A percentile compares a stretch with the other conserved stretches of the same genome.
Conservation (phyloP, 2,888 invertebrate genomes). For the Julus scandinavius region DNA sequence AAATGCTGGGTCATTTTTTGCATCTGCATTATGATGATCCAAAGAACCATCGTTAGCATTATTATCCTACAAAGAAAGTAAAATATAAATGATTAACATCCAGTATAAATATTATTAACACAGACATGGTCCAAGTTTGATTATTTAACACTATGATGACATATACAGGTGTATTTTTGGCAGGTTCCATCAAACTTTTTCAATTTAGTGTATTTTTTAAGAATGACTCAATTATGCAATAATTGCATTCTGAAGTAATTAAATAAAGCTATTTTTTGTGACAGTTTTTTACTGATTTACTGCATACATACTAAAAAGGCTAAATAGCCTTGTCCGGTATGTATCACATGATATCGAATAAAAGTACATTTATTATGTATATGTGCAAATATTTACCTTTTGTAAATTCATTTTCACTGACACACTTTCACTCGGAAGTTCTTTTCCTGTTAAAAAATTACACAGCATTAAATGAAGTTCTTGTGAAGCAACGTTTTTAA, state of each 20-base stretch:
- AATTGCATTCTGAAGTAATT: too few relatives aligned
- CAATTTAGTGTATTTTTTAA: too few relatives aligned
- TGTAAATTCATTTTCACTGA: background rate
- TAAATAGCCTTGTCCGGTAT: background rate
- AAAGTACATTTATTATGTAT: background rate
- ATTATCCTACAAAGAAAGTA: background rate
- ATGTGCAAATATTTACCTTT: background rate
- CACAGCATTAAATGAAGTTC: background rate
- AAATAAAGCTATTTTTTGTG: too few relatives aligned
- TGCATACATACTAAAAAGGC: too few relatives aligned
- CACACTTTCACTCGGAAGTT: background rate
- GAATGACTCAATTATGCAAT: too few relatives aligned
- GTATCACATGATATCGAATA: background rate
- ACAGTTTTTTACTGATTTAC: too few relatives aligned
- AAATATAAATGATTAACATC: background rate
- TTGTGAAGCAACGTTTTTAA: background rate
- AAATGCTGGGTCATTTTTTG: background rate
- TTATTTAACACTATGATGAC: too few relatives aligned
- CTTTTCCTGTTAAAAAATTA: conserved; percentile 29
- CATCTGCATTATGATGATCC: background rate
- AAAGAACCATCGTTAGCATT: background rate
- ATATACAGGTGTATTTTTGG: too few relatives aligned
- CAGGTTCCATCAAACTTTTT: too few relatives aligned
- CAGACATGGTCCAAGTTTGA: background rate
- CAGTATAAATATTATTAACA: background rate